These are phyloP conservation scores for Branchipolynoe longqiensis DNA, from an alignment of 2,888 invertebrate genomes.

Conservation along the genomic window DNA sequence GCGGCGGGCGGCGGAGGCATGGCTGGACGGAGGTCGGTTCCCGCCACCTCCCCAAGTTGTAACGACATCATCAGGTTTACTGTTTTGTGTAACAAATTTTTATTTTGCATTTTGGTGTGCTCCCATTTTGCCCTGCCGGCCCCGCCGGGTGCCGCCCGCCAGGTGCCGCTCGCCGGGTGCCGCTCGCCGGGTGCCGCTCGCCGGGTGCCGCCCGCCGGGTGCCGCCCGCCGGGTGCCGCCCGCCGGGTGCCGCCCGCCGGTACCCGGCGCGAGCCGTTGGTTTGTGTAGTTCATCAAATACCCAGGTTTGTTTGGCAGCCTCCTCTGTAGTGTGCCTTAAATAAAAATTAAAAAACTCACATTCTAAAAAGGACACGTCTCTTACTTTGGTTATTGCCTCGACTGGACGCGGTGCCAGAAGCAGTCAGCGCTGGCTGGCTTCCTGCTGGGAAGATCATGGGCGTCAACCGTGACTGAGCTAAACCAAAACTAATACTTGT, in stretches of 20 bases:
- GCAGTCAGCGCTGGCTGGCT: no score
- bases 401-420: no score
- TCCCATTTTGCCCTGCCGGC: slow-evolving; percentile 38
- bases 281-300: slow-evolving; percentile 52
- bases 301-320: slow-evolving; percentile 60
- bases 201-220: not conserved
- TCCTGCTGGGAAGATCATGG: no score
- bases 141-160: not conserved
- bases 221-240: not conserved
- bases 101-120: slow-evolving; percentile 58
- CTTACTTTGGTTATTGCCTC: no score
- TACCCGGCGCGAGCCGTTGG: not conserved
- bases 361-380: slow-evolving; percentile 53
- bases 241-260: not conserved
- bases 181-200: not conserved
- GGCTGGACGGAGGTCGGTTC: slow-evolving; percentile 20
- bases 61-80: slow-evolving; percentile 41
- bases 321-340: slow-evolving; percentile 61
- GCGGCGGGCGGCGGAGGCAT: slow-evolving; percentile 25
- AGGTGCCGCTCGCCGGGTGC: not conserved
- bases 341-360: slow-evolving; percentile 59
- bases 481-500: no score
- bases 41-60: not conserved
- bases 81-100: slow-evolving; percentile 56
- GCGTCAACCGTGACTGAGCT: no score